Evolutionary conservation across 2,113 vertebrate genomes (phyloP), one percentile per base, ranked within the genome.

Genomic region (Terrapene triunguis): DNA sequence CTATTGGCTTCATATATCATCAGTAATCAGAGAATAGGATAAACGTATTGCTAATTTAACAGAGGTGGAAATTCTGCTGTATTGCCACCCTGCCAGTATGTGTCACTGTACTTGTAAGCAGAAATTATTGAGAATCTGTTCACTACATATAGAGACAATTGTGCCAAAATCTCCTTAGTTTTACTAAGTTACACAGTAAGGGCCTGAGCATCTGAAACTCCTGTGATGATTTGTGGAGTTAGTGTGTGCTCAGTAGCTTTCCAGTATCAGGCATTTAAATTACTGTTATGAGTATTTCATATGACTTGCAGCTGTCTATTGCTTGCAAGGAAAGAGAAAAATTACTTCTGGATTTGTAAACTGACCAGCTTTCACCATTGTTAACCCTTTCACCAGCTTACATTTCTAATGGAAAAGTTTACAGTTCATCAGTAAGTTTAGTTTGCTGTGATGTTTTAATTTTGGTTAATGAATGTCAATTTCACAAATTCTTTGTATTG

Each of bases 371-470:
- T 97, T 96, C 94, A 96, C 96, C 92, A n/a, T 96, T 98, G 98
- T 98, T 95, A 98, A 98, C 98, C 98, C 98, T 99, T 98, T 98
- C 98, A 99, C 98, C 99, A 99, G 99, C 99, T 98, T 98, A 98
- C 99, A 98, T 98, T 99, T 98, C 98, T 98, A 98, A 98, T 97
- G 98, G 98, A 98, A 98, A 98, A 93, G 85, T 98, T 98, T 98
- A 98, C 97, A 98, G n/a, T 97, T 96, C 97, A 94, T 98, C 99
- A 99, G 99, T 99, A 99, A 99, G 99, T 99, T 94, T 97, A 98
- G 92, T 98, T 98, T 98, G 98, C 96, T 97, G 98, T 98, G 98
- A 13, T 95, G 84, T 88, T 95, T 95, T 88, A 57, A 93, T 95
- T 97, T 96, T 95, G 42, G 81, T 92, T 89, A 59, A 35, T 69